These are phyloP conservation scores for Nymphalis urticae DNA, from an alignment of 2,888 invertebrate genomes.

Conservation along the genomic window DNA sequence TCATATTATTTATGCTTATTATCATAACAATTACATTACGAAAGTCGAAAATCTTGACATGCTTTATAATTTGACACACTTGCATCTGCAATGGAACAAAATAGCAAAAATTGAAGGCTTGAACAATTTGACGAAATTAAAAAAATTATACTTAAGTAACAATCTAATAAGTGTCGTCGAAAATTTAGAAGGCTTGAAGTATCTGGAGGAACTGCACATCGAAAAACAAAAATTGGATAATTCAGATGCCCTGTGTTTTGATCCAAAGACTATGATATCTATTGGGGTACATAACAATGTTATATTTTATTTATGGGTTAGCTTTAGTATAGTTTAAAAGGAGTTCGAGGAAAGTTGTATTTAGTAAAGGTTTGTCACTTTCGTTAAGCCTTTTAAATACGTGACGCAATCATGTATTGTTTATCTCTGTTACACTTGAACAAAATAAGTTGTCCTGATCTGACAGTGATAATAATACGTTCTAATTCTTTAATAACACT, in stretches of 20 bases:
- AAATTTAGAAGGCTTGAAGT: constrained; percentile 82
- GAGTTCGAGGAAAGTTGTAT: too few species aligned
- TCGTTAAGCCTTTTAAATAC: too few species aligned
- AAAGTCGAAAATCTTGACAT: constrained; percentile 87
- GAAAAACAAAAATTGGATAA: constrained; percentile 83
- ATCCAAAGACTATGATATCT: constrained; percentile 81
- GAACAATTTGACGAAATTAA: constrained; percentile 82
- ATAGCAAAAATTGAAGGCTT: constrained; percentile 87
- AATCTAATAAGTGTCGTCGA: constrained; percentile 86
- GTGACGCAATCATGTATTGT: too few species aligned
- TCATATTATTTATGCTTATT: constrained; percentile 84
- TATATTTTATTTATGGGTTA: constrained; percentile 3
- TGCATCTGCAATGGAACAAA: constrained; percentile 89
- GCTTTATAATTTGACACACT: constrained; percentile 84
- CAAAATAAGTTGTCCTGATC: too few species aligned
- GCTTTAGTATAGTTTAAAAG: background rate
- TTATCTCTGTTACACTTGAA: too few species aligned
- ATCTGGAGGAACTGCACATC: constrained; percentile 85
- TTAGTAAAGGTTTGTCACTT: too few species aligned
- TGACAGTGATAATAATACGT: too few species aligned
- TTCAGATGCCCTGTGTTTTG: constrained; percentile 84
- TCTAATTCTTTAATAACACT: too few species aligned
- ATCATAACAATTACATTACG: constrained; percentile 90
- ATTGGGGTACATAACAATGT: constrained; percentile 77
- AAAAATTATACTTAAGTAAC: constrained; percentile 88